A percentile compares a stretch with the other conserved stretches of the same genome.
These are phyloP conservation scores for Drosophila borealis DNA, from an alignment of 2,888 invertebrate genomes.

Conservation along the genomic window DNA sequence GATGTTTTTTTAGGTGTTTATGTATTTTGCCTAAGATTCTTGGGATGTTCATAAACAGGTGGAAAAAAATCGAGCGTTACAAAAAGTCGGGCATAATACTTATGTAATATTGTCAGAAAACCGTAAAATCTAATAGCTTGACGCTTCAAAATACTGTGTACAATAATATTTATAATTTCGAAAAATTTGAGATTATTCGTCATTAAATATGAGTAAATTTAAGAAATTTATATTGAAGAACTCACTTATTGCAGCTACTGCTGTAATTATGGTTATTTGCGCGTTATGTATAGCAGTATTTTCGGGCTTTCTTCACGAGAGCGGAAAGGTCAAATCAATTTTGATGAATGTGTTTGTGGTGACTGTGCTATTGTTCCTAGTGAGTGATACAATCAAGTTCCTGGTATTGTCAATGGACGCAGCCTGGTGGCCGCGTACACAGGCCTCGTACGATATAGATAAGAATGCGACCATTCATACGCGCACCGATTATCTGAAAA, in stretches of 20 bases:
- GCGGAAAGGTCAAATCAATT: constrained; percentile 56
- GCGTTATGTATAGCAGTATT: background rate
- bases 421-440: constrained; percentile 48
- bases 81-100: too few relatives aligned
- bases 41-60: too few relatives aligned
- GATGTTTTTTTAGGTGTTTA: too few relatives aligned
- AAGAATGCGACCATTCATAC: constrained; percentile 17
- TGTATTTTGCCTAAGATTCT: too few relatives aligned
- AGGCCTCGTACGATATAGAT: constrained; percentile 1
- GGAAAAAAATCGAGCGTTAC: too few relatives aligned
- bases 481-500: constrained; percentile 52
- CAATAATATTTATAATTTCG: background rate
- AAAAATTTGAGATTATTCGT: background rate
- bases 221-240: background rate
- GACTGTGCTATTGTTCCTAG: constrained; percentile 45
- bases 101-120: background rate
- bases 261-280: constrained; percentile 8
- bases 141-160: background rate
- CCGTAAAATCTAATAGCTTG: background rate
- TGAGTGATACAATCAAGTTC: constrained; percentile 63
- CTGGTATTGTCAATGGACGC: constrained; percentile 37
- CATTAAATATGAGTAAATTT: background rate
- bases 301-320: constrained; percentile 63
- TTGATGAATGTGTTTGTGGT: constrained; percentile 45
- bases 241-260: constrained; percentile 18